Base-by-base conservation (phyloP, 1,140 invertebrate genomes). In the Plutomurus gul region DNA sequence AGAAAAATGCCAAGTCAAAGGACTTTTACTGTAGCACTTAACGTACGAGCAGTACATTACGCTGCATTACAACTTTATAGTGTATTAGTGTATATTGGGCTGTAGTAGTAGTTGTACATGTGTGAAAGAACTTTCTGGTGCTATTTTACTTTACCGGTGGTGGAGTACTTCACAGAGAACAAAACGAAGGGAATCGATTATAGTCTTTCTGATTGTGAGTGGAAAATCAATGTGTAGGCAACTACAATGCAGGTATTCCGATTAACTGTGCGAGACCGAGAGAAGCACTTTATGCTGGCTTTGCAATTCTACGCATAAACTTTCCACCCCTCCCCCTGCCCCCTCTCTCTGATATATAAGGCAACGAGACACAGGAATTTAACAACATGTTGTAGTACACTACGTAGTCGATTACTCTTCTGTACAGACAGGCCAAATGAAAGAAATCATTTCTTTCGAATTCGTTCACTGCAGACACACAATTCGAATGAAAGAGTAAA, bases 371-470 rank as follows among this genome's bases (percentile, higher is more conserved):
- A 60, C 25, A 16, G 33, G 33, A 60, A 18, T 13, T 30, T 30
- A 16, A 60, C 25, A 49, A 22, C 25, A 49, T 49, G 47, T 49
- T 49, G 25, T 49, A 49, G 0, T 11, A 46, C 3, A 4, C 3
- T 11, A 46, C 11, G 18, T 3, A 46, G 43, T 11, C 11, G n/a
- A n/a, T n/a, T n/a, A n/a, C 5, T 10, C 4, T 8, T 47, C 5
- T 11, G 6, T 51, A 22, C 25, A 22, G 25, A 51, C 25, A 8
- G 47, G 18, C 25, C n/a, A n/a, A 51, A 51, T 51, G 25, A 6
- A 33, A 60, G 51, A 60, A 60, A 60, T 27, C 22, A 60, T 60
- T 60, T 60, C 51, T 30, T 16, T 60, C 51, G 27, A 60, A 60
- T 60, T 60, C 51, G 33, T 60, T 60, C 51, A 60, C 25, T 30